Evolutionary conservation across 2,797 vertebrate species (phyloP).

Genomic region (Pipistrellus nathusii): DNA sequence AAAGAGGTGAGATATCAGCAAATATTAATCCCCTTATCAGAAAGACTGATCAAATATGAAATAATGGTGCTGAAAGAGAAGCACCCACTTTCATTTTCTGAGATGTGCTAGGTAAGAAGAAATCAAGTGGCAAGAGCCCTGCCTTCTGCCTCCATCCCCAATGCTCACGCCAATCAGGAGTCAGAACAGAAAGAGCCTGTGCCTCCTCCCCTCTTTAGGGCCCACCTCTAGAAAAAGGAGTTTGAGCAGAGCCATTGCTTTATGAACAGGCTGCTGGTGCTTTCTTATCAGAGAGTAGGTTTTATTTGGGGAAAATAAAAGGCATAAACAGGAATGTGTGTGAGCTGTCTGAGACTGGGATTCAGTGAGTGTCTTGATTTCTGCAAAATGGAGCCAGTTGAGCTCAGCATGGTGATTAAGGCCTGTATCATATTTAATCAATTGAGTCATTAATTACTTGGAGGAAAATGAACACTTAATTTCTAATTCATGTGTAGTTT

Average conservation of each 20-base stretch:
- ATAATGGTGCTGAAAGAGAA: background rate
- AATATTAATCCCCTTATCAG: background rate
- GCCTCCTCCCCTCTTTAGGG: rapidly evolving
- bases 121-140: background rate
- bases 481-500: constrained; percentile 69
- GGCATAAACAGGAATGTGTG: background rate
- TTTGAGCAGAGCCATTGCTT: background rate
- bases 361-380: background rate
- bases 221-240: background rate
- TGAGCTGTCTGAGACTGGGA: background rate
- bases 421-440: constrained; percentile 69
- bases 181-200: background rate
- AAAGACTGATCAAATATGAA: constrained; percentile 1
- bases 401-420: constrained; percentile 49
- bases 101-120: background rate
- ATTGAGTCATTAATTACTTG: constrained; percentile 71
- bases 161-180: background rate
- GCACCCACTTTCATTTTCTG: background rate
- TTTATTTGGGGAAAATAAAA: background rate
- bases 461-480: constrained; percentile 66
- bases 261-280: background rate
- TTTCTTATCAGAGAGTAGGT: background rate
- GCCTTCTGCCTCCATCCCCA: background rate
- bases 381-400: constrained; percentile 17
- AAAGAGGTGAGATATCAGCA: background rate